Conservation (phyloP, 1,140 invertebrate species). For the Calephelis nemesis region DNA sequence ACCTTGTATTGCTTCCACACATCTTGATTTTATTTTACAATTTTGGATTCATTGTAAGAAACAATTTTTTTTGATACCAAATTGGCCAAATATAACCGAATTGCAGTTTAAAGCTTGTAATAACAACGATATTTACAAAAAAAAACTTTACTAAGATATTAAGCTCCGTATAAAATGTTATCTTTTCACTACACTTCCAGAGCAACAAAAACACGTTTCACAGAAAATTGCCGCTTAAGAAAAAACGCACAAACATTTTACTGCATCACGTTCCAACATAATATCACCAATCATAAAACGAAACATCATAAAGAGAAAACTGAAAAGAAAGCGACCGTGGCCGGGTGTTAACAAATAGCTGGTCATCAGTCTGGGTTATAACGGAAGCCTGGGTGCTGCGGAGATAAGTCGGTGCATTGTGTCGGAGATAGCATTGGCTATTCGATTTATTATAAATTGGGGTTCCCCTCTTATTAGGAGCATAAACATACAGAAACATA, state of each 20-base stretch:
- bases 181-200: no score
- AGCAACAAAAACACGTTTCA: background rate
- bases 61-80: no score
- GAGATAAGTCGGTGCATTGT: slow-evolving; percentile 69
- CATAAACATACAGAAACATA: background rate
- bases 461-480: slow-evolving; percentile 24
- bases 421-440: slow-evolving; percentile 40
- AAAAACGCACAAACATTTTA: background rate
- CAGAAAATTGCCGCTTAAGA: background rate
- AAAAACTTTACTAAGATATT: no score
- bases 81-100: no score
- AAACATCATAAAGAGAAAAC: slow-evolving; percentile 73
- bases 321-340: slow-evolving; percentile 68
- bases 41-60: no score
- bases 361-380: slow-evolving; percentile 71
- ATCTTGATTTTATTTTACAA: no score
- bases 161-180: no score
- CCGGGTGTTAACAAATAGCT: slow-evolving; percentile 70
- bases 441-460: slow-evolving; percentile 63
- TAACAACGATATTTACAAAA: no score
- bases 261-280: slow-evolving; percentile 60
- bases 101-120: no score
- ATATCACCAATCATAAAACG: slow-evolving; percentile 70
- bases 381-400: slow-evolving; percentile 42
- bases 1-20: no score